Percentiles rank a stretch among this genome's conserved stretches.
Evolutionary conservation across 2,113 vertebrate species (phyloP).

Genomic region (Coracopsis vasa): DNA sequence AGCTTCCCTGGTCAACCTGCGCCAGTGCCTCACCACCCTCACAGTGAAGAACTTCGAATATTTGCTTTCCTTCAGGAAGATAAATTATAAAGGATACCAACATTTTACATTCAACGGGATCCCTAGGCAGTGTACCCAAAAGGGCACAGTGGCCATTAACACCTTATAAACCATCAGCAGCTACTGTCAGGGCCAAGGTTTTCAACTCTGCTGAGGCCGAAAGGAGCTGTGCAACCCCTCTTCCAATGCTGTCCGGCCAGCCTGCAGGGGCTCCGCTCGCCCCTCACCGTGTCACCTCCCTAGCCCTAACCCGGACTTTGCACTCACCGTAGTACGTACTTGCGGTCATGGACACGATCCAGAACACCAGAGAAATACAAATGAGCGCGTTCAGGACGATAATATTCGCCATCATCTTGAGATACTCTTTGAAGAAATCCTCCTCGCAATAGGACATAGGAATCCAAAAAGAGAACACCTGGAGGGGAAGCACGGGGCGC

Average conservation of each 20-base stretch:
- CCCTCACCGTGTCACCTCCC: not conserved
- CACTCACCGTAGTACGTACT: slow-evolving; percentile 88
- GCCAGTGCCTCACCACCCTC: not conserved
- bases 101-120: not conserved
- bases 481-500: not conserved
- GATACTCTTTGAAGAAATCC: slow-evolving; percentile 75
- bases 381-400: slow-evolving; percentile 86
- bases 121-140: not conserved
- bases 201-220: not conserved
- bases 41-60: not conserved
- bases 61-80: not conserved
- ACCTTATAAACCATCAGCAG: not conserved
- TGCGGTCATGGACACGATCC: slow-evolving; percentile 87
- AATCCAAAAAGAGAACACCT: slow-evolving; percentile 43
- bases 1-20: not conserved
- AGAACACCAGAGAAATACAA: slow-evolving; percentile 89
- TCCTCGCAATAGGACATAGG: slow-evolving; percentile 67
- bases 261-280: not conserved
- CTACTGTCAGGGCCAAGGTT: not conserved
- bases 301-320: not conserved
- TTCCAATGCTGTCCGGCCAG: rapidly evolving
- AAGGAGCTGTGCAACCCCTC: not conserved
- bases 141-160: not conserved
- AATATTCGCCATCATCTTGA: slow-evolving; percentile 91
- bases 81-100: not conserved